A percentile compares a stretch with the other conserved stretches of the same genome.
These are phyloP conservation scores for Trematomus loennbergii DNA, from an alignment of 2,113 vertebrate genomes.

Conservation along the genomic window DNA sequence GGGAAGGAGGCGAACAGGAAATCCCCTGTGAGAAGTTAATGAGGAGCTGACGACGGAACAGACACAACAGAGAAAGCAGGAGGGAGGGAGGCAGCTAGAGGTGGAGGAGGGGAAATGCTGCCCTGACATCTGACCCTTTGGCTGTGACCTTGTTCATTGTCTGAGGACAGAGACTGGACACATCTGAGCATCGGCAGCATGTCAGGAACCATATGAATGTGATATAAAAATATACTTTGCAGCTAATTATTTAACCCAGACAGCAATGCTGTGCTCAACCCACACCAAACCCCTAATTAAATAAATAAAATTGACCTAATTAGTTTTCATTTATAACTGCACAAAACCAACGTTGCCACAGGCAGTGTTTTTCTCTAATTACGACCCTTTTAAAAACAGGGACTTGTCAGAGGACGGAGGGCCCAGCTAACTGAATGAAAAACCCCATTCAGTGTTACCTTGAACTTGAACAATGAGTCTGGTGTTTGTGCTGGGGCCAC, in stretches of 20 bases:
- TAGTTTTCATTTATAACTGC: slow-evolving; percentile 68
- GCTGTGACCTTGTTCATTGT: slow-evolving; percentile 76
- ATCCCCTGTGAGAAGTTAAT: slow-evolving; percentile 79
- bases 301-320: slow-evolving; percentile 70
- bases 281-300: slow-evolving; percentile 43
- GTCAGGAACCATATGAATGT: neutral
- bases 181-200: slow-evolving; percentile 60
- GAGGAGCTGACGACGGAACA: slow-evolving; percentile 78
- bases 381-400: slow-evolving; percentile 54
- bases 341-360: slow-evolving; percentile 46
- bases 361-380: slow-evolving; percentile 59
- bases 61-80: slow-evolving; percentile 73
- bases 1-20: slow-evolving; percentile 73
- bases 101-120: slow-evolving; percentile 57
- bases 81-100: slow-evolving; percentile 26
- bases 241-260: neutral
- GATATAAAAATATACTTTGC: neutral
- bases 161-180: slow-evolving; percentile 56
- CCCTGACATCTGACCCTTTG: slow-evolving; percentile 78
- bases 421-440: slow-evolving; percentile 66
- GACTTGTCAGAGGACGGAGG: slow-evolving; percentile 50
- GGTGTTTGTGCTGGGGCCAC: slow-evolving; percentile 80
- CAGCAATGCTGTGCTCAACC: neutral
- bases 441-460: slow-evolving; percentile 78
- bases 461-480: slow-evolving; percentile 83